phyloP scores from a whole-genome alignment of 2,113 vertebrate genomes.

The Cranoglanis bouderius region DNA sequence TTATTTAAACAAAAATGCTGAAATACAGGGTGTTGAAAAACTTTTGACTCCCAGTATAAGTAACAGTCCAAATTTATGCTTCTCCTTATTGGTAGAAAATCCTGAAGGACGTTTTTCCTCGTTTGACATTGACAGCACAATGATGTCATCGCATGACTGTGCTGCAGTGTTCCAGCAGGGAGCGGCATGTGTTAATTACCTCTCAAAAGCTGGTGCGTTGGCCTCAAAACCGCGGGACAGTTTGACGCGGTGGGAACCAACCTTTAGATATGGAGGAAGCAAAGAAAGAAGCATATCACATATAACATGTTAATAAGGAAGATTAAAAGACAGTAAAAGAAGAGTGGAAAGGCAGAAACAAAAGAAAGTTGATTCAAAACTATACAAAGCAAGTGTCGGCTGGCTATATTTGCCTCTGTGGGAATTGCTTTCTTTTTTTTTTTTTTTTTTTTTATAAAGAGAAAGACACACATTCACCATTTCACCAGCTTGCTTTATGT shows the following conservation, averaged over 20 bases:
- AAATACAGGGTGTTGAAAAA: not conserved
- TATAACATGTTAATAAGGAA: not conserved
- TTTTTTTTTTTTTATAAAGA: not conserved
- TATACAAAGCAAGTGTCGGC: too few relatives aligned
- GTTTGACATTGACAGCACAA: not conserved
- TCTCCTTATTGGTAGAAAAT: not conserved
- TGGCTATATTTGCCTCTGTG: not conserved
- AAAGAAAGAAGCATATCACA: constrained; percentile 2
- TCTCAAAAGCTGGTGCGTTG: constrained; percentile 97
- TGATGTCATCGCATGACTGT: not conserved
- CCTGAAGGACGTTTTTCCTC: not conserved
- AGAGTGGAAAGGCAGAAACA: not conserved
- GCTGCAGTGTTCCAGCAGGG: constrained; percentile 22
- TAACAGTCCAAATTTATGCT: not conserved
- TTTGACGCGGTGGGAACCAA: constrained; percentile 97
- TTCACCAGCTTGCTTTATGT: constrained; percentile 17
- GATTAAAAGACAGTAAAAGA: not conserved
- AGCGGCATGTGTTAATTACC: constrained; percentile 72
- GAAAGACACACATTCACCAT: constrained; percentile 29
- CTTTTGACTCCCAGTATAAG: not conserved
- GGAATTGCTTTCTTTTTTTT: too few relatives aligned
- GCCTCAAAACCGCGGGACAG: constrained; percentile 97
- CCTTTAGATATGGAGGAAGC: constrained; percentile 69
- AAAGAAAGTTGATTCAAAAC: not conserved
- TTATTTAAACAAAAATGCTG: not conserved